Conservation (phyloP, 1,140 invertebrate genomes). For the Caenorhabditis inopinata region DNA sequence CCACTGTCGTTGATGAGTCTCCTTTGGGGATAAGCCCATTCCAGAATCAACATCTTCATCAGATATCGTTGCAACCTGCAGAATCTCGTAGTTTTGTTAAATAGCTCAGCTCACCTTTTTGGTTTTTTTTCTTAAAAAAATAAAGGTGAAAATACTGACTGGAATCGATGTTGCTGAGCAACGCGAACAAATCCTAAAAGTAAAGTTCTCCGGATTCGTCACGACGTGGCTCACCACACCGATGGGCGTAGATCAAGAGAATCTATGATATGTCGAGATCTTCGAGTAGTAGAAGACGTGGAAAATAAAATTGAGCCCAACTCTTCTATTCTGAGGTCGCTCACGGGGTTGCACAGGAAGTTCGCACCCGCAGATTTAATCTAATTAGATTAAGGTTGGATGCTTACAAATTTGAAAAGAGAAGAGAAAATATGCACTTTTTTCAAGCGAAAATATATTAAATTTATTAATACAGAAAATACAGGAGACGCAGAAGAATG, state of each 20-base stretch:
- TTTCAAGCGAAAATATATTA: neutral
- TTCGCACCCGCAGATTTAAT: neutral
- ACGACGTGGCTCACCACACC: neutral
- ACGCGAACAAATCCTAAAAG: slow-evolving; percentile 3
- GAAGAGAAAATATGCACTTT: too few species aligned
- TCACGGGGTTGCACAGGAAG: neutral
- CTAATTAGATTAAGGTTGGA: neutral
- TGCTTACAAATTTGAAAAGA: too few species aligned
- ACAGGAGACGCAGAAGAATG: neutral
- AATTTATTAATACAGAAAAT: slow-evolving; percentile 26
- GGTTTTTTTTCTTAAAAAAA: neutral
- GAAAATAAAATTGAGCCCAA: neutral
- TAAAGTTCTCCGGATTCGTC: neutral
- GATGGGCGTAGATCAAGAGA: neutral
- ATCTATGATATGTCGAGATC: too few species aligned
- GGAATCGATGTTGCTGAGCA: neutral
- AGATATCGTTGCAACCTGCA: neutral
- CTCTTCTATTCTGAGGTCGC: too few species aligned
- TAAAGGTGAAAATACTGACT: neutral
- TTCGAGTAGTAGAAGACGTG: neutral
- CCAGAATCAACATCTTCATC: neutral
- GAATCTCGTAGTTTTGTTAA: slow-evolving; percentile 15
- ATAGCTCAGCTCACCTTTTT: neutral
- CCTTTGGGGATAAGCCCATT: neutral
- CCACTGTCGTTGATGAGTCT: slow-evolving; percentile 24